Conservation (phyloP, 2,888 invertebrate genomes). For the Ormia ochracea region DNA sequence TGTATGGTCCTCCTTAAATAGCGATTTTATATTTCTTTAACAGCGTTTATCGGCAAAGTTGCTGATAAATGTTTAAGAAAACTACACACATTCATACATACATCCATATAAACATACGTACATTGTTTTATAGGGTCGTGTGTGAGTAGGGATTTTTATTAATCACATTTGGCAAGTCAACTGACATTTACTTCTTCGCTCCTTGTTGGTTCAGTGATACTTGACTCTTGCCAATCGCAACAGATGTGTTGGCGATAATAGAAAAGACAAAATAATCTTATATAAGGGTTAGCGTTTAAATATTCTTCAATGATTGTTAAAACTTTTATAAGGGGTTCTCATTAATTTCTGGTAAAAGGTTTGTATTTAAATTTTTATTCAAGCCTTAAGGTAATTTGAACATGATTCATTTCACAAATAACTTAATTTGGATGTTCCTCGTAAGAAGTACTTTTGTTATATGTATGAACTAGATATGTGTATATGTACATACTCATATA, state of each 20-base stretch:
- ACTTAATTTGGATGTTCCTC: neutral
- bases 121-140: too few species aligned
- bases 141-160: too few species aligned
- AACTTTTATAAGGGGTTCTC: conserved; percentile 18
- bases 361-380: neutral
- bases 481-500: neutral
- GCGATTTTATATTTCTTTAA: neutral
- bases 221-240: conserved; percentile 46
- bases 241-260: conserved; percentile 50
- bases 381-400: neutral
- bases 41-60: neutral
- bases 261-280: neutral
- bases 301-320: conserved; percentile 8
- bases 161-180: conserved; percentile 14
- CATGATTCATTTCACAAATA: neutral
- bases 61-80: neutral
- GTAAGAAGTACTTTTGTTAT: too few species aligned
- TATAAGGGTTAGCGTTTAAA: conserved; percentile 33
- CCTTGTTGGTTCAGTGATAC: neutral
- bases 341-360: neutral
- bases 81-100: too few species aligned
- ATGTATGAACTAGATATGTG: neutral
- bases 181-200: neutral
- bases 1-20: neutral
- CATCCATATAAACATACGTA: too few species aligned